Percentiles rank a stretch among this genome's conserved stretches.
phyloP scores from a whole-genome alignment of 2,113 vertebrate species.

The Dipodomys ordii region DNA sequence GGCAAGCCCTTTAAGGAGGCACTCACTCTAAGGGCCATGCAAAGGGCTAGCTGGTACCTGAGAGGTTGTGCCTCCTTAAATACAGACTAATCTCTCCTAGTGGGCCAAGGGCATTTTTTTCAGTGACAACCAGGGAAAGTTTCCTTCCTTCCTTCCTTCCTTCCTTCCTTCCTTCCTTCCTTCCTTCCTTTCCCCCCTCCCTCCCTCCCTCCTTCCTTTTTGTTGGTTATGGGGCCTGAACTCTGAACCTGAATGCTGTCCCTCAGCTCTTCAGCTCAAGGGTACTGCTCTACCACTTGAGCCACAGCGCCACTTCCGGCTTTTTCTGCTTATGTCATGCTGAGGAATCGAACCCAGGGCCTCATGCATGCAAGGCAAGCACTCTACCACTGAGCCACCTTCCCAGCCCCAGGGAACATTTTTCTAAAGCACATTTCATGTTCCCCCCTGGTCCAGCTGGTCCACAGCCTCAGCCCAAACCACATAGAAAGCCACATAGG shows the following conservation, averaged over 20 bases:
- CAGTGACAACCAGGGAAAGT: not conserved
- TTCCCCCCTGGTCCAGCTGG: not conserved
- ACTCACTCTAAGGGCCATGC: not conserved
- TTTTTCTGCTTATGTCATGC: too few species aligned
- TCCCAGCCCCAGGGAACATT: not conserved
- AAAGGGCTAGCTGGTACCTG: not conserved
- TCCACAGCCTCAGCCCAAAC: not conserved
- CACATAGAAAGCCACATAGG: not conserved
- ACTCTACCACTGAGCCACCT: not conserved
- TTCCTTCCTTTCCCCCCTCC: too few species aligned
- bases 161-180: not conserved
- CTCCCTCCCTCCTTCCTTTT: too few species aligned
- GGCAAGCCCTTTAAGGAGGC: not conserved
- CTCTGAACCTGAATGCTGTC: too few species aligned
- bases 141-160: not conserved
- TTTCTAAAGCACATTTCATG: not conserved
- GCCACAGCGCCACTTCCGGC: too few species aligned
- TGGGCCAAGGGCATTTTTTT: not conserved
- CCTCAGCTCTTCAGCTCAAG: too few species aligned
- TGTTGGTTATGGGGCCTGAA: too few species aligned
- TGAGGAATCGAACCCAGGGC: too few species aligned
- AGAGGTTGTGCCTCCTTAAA: not conserved
- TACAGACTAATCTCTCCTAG: not conserved
- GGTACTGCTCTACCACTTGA: too few species aligned
- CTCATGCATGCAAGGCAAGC: too few species aligned